Evolutionary conservation across 2,113 vertebrate genomes (phyloP), one percentile per base, ranked within the genome.

Genomic region (Azemiops feae): DNA sequence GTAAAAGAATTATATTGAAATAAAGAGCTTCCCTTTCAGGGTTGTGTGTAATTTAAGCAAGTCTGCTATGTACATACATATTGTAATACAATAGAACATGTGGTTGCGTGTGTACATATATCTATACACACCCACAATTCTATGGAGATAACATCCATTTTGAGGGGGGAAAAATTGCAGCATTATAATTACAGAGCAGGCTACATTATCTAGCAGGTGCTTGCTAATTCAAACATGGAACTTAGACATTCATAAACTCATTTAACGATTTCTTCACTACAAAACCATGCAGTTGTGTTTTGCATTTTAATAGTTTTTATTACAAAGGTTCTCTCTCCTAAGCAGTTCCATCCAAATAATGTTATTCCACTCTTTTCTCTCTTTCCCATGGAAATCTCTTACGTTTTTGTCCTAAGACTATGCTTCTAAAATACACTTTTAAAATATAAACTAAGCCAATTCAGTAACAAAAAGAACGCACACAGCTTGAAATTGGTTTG

Each of bases 1-100:
- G 88, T 86, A 90, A 95, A 94, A 97, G 95, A 94, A 95, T 88
- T 90, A 89, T 95, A 88, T 91, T 94, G 92, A 92, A 94, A 94
- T 0, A 2, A 96, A 92, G 96, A 96, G 93, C 94, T 95, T 96
- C 95, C 95, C 96, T 97, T 97, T 96, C 94, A 94, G 94, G 95
- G 93, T 39, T 94, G 91, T 95, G 74, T 94, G 94, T 94, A 96
- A 96, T 94, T 89, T 92, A 88, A 95, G 93, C 87, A 94, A 91
- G 92, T 91, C 89, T 96, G 93, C 94, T 81, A 96, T 93, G 95
- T 94, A 93, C 93, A 94, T 69, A 95, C 52, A 91, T 87, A 93
- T 85, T 94, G 55, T 58, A 60, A 90, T n/a, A 57, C 52, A 87
- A 90, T 30, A 93, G 45, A 53, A 87, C 3, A 45, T 64, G 30